These are phyloP conservation scores for Scaptomyza pallida DNA, from an alignment of 1,140 invertebrate species.

Conservation along the genomic window DNA sequence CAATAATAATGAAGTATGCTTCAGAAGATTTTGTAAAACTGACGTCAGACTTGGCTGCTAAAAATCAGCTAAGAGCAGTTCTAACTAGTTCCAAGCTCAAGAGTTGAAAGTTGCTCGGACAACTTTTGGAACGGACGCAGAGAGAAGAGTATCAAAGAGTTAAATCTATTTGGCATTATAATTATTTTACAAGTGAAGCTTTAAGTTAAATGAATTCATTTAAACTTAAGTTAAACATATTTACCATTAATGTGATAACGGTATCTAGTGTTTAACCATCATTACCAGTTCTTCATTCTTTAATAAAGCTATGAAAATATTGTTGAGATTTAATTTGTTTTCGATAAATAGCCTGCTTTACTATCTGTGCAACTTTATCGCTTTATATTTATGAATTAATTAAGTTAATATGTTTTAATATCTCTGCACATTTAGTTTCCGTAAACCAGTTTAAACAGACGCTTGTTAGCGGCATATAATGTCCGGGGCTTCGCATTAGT, in stretches of 20 bases:
- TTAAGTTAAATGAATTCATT: too few relatives aligned
- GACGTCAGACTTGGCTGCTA: slow-evolving; percentile 33
- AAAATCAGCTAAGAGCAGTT: slow-evolving; percentile 29
- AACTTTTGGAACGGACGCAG: slow-evolving; percentile 1
- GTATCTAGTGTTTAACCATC: too few relatives aligned
- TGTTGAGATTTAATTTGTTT: not conserved
- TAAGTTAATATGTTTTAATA: not conserved
- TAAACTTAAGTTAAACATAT: too few relatives aligned
- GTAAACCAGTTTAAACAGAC: slow-evolving; percentile 43
- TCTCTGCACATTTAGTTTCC: not conserved
- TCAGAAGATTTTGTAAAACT: slow-evolving; percentile 26
- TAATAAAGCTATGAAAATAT: too few relatives aligned
- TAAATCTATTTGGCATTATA: too few relatives aligned
- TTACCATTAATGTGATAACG: too few relatives aligned
- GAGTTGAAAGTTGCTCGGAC: slow-evolving; percentile 3
- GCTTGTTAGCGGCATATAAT: slow-evolving; percentile 10
- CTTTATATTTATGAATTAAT: not conserved
- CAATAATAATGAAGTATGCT: slow-evolving; percentile 11
- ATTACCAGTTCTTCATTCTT: too few relatives aligned
- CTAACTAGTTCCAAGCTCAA: slow-evolving; percentile 12
- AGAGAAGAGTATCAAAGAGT: too few relatives aligned
- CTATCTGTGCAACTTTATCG: not conserved
- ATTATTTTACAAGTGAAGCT: too few relatives aligned
- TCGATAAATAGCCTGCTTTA: not conserved
- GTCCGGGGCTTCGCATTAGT: slow-evolving; percentile 41